These are phyloP conservation scores for Imbricaverruca yamaguchii DNA, from an alignment of 2,888 invertebrate genomes.

Conservation along the genomic window DNA sequence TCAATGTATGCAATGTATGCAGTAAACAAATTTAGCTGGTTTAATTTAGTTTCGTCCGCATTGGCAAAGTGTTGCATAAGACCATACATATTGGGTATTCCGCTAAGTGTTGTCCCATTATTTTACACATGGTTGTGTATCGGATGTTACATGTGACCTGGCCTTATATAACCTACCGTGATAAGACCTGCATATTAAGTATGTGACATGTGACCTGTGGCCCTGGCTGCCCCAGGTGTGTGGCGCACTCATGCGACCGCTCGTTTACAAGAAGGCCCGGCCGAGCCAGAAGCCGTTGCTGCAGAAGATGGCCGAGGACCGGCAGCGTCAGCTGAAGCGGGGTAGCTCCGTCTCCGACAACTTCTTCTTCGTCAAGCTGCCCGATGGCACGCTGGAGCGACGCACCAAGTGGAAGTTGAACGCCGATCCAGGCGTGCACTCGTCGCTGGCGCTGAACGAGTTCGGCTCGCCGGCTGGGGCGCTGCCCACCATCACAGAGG, in stretches of 20 bases:
- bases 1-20: too few species aligned
- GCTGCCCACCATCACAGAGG: constrained; percentile 82
- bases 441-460: constrained; percentile 67
- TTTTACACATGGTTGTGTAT: too few species aligned
- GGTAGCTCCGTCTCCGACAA: constrained; percentile 75
- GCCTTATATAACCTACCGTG: too few species aligned
- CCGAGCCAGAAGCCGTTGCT: constrained; percentile 60
- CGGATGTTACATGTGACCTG: too few species aligned
- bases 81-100: too few species aligned
- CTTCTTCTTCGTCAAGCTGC: constrained; percentile 77
- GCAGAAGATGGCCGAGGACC: constrained; percentile 88
- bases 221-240: constrained; percentile 46
- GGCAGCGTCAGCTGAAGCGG: constrained; percentile 79
- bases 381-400: constrained; percentile 84
- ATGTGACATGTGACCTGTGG: too few species aligned
- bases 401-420: constrained; percentile 73
- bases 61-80: too few species aligned
- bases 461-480: constrained; percentile 69
- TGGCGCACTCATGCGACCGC: constrained; percentile 61
- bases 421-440: constrained; percentile 88
- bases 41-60: too few species aligned
- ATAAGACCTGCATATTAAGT: too few species aligned
- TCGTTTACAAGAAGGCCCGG: constrained; percentile 36
- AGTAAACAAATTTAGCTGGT: too few species aligned
- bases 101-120: too few species aligned